Conservation (phyloP, 92 coral and sea anemone species). For the Porites cylindrica region DNA sequence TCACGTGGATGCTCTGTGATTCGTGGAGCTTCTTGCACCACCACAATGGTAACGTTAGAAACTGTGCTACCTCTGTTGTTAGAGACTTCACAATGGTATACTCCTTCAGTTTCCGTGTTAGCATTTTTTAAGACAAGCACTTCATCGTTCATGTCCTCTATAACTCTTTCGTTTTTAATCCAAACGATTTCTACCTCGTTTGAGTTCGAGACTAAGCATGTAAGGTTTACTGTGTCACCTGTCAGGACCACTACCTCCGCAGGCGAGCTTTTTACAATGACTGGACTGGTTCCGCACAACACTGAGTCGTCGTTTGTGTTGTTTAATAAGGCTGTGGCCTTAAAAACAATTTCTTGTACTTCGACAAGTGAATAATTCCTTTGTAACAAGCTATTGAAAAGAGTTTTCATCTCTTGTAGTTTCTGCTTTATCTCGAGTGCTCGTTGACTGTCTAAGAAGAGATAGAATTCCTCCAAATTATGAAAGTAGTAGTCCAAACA, state of each 20-base stretch:
- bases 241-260: background rate
- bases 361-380: background rate
- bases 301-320: conserved; percentile 44
- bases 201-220: conserved; percentile 40
- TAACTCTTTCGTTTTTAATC: conserved; percentile 41
- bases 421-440: conserved; percentile 31
- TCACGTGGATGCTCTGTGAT: conserved; percentile 49
- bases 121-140: conserved; percentile 28
- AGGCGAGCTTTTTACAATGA: conserved; percentile 33
- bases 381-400: conserved; percentile 2
- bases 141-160: conserved; percentile 12
- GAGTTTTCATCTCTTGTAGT: conserved; percentile 20
- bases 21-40: conserved; percentile 50
- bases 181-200: conserved; percentile 35
- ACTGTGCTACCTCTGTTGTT: conserved; percentile 42
- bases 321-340: conserved; percentile 10
- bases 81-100: conserved; percentile 55
- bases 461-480: conserved; percentile 45
- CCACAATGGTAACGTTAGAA: conserved; percentile 56
- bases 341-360: background rate
- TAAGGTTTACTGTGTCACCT: conserved; percentile 21
- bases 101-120: conserved; percentile 49
- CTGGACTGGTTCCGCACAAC: conserved; percentile 58
- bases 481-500: conserved; percentile 45
- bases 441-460: conserved; percentile 31